Conservation (phyloP, 2,797 vertebrate species). For the Trachops cirrhosus region DNA sequence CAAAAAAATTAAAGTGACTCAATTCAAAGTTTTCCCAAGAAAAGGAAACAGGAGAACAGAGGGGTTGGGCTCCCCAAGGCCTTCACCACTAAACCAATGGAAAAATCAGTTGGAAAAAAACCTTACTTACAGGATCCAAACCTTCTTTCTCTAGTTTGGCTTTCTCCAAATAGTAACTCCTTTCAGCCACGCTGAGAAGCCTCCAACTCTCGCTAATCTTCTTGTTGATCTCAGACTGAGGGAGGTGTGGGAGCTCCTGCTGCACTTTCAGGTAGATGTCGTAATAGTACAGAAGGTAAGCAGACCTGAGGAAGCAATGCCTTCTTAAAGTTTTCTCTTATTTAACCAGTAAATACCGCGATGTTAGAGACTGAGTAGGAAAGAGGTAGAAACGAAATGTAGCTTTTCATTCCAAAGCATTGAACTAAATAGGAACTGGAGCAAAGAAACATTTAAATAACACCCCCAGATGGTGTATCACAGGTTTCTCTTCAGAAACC, state of each 20-base stretch:
- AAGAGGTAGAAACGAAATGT: not conserved
- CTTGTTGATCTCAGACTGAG: slow-evolving; percentile 99
- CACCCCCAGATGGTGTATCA: not conserved
- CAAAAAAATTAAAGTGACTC: not conserved
- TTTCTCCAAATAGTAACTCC: slow-evolving; percentile 95
- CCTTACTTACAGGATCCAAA: slow-evolving; percentile 87
- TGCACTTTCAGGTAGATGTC: slow-evolving; percentile 97
- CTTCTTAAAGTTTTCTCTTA: not conserved
- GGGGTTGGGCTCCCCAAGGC: not conserved
- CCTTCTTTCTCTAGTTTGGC: slow-evolving; percentile 96
- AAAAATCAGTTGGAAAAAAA: not conserved
- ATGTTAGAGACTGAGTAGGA: not conserved
- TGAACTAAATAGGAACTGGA: not conserved
- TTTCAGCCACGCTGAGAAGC: slow-evolving; percentile 95
- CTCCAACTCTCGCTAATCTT: slow-evolving; percentile 98
- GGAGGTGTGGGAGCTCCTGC: slow-evolving; percentile 93
- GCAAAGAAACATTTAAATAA: not conserved
- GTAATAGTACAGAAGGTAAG: slow-evolving; percentile 97
- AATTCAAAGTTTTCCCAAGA: not conserved
- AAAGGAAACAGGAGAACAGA: not conserved
- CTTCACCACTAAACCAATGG: not conserved
- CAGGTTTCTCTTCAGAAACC: not conserved
- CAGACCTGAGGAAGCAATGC: slow-evolving; percentile 87
- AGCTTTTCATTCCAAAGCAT: slow-evolving; percentile 18
- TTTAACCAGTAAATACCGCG: not conserved